These are phyloP conservation scores for Ceyx erithaca DNA, from an alignment of 2,797 vertebrate genomes.

Conservation along the genomic window DNA sequence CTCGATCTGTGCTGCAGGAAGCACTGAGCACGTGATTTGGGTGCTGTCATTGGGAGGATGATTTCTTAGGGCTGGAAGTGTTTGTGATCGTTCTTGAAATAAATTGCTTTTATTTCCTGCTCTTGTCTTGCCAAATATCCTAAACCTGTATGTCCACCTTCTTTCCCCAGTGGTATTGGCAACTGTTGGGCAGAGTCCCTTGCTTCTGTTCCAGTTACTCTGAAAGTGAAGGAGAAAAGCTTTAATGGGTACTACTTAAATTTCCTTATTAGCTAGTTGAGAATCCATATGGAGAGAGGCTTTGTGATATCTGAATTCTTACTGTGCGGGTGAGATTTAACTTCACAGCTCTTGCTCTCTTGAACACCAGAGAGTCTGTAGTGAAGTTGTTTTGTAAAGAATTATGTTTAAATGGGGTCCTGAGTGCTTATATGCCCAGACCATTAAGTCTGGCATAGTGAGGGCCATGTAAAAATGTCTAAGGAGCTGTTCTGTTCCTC, in stretches of 20 bases:
- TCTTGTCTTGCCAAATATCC: background rate
- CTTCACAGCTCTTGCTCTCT: background rate
- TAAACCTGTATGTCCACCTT: background rate
- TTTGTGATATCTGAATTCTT: background rate
- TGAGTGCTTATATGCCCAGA: background rate
- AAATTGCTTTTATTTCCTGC: background rate
- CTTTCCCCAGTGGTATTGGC: background rate
- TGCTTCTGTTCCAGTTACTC: background rate
- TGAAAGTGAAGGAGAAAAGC: background rate
- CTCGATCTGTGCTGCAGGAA: background rate
- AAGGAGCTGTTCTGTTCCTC: background rate
- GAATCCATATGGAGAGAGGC: background rate
- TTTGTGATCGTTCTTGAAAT: slow-evolving; percentile 2
- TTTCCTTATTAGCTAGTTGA: background rate
- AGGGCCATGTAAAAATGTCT: background rate
- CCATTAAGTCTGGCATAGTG: background rate
- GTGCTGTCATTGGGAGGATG: background rate
- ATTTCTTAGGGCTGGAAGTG: background rate
- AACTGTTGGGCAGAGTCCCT: background rate
- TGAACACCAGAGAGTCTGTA: background rate
- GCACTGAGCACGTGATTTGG: background rate
- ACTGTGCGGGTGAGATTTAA: background rate
- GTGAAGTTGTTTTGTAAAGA: background rate
- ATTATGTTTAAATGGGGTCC: fast-evolving
- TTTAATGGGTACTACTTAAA: background rate